phyloP scores from a whole-genome alignment of 2,113 vertebrate species.

The Nyctereutes procyonoides region DNA sequence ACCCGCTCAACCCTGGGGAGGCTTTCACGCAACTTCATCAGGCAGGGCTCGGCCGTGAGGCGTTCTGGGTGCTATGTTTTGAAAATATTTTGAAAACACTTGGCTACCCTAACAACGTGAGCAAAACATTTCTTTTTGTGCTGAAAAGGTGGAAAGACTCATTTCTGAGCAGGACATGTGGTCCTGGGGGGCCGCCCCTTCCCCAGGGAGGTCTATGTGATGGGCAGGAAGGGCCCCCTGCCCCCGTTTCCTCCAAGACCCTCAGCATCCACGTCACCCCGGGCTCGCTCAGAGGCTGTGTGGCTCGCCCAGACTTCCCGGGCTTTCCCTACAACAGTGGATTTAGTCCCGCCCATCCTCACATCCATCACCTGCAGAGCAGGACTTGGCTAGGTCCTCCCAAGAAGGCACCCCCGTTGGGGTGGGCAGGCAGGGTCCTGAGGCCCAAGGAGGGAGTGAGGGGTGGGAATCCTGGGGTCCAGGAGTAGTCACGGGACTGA shows the following conservation, averaged over 20 bases:
- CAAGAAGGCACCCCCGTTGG: rapidly evolving
- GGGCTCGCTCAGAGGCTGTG: rapidly evolving
- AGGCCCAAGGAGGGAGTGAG: neutral
- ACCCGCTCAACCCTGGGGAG: rapidly evolving
- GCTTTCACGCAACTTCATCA: rapidly evolving
- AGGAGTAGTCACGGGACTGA: neutral
- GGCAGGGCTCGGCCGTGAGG: neutral
- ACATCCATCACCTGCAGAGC: rapidly evolving
- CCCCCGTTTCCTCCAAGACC: rapidly evolving
- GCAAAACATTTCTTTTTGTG: neutral
- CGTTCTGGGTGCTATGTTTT: neutral
- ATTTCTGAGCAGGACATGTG: neutral
- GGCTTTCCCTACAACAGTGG: rapidly evolving
- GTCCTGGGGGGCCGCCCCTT: neutral
- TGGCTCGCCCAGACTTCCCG: rapidly evolving
- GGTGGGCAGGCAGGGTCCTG: neutral
- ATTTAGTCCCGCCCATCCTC: neutral
- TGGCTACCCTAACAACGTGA: constrained; percentile 14
- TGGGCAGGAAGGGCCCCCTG: rapidly evolving
- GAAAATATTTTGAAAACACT: constrained; percentile 65
- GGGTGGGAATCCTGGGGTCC: neutral
- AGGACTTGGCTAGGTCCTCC: neutral
- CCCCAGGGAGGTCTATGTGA: rapidly evolving
- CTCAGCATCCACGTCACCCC: neutral
- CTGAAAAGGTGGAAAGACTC: neutral